These are phyloP conservation scores for Teleiodes luculella DNA, from an alignment of 2,888 invertebrate genomes.

Conservation along the genomic window DNA sequence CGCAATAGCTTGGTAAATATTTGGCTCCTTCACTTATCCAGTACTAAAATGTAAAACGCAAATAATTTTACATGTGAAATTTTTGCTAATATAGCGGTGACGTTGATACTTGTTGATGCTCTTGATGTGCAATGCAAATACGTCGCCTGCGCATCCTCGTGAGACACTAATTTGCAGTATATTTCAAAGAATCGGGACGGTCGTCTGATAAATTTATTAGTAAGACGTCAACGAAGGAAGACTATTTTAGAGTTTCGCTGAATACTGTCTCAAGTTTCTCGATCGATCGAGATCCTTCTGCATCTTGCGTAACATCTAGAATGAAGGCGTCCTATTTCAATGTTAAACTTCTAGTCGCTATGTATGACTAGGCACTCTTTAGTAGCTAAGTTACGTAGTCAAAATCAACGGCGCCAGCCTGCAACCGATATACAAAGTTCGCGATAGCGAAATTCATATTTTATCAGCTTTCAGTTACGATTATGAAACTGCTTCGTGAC, in stretches of 20 bases:
- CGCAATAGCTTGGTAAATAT: slow-evolving; percentile 4
- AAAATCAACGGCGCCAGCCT: not conserved
- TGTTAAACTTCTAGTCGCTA: slow-evolving; percentile 1
- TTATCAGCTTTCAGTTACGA: no score
- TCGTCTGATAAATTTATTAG: not conserved
- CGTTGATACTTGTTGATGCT: slow-evolving; percentile 2
- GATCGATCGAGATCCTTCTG: not conserved
- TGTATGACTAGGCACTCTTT: not conserved
- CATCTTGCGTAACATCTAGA: not conserved
- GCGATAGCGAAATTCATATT: no score
- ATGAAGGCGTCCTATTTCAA: not conserved
- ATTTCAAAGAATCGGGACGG: not conserved
- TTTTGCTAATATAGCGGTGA: slow-evolving; percentile 1
- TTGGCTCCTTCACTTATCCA: not conserved
- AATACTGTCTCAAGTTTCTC: not conserved
- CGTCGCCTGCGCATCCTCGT: not conserved
- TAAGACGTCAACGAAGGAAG: not conserved
- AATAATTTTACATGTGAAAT: not conserved
- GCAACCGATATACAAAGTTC: not conserved
- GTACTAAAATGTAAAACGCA: not conserved
- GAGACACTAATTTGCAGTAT: not conserved
- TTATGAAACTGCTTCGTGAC: slow-evolving; percentile 35
- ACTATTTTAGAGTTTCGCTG: not conserved
- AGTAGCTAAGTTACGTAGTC: not conserved
- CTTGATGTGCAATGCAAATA: not conserved